Conservation (phyloP, 2,113 vertebrate species). For the Alosa alosa region DNA sequence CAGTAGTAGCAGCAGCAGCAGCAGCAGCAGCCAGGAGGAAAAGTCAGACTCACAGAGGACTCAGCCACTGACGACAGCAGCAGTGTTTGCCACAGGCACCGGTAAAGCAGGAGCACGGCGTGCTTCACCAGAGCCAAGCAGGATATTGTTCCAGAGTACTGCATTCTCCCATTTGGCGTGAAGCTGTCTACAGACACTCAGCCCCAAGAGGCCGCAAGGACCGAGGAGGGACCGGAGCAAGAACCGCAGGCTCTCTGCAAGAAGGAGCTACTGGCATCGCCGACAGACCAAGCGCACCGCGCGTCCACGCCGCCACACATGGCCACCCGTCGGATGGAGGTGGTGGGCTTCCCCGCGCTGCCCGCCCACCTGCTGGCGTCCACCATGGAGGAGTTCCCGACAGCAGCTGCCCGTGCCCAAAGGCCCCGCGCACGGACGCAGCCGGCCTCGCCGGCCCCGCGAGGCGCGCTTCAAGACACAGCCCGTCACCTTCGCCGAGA, state of each 20-base stretch:
- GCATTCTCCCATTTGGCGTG: background rate
- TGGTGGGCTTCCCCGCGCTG: slow-evolving; percentile 81
- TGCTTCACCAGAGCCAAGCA: background rate
- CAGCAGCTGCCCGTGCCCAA: slow-evolving; percentile 79
- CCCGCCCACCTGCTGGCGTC: slow-evolving; percentile 76
- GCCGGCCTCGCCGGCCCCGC: slow-evolving; percentile 79
- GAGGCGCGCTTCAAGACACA: slow-evolving; percentile 96
- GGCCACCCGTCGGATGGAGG: slow-evolving; percentile 80
- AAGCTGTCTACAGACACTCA: slow-evolving; percentile 11
- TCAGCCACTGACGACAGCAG: background rate
- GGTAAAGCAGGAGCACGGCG: background rate
- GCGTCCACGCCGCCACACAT: slow-evolving; percentile 55
- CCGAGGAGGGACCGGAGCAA: background rate
- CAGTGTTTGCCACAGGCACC: background rate
- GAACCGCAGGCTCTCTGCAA: background rate
- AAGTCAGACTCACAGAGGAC: background rate
- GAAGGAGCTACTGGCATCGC: background rate
- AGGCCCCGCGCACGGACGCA: slow-evolving; percentile 71
- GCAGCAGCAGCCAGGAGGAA: background rate
- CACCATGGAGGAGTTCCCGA: slow-evolving; percentile 85
- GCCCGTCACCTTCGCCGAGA: slow-evolving; percentile 97
- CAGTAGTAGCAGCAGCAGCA: background rate
- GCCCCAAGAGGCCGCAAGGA: background rate
- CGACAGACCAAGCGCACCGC: background rate
- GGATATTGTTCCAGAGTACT: background rate